Base-by-base conservation (phyloP, 1,140 invertebrate genomes). In the Bombus cullumanus region DNA sequence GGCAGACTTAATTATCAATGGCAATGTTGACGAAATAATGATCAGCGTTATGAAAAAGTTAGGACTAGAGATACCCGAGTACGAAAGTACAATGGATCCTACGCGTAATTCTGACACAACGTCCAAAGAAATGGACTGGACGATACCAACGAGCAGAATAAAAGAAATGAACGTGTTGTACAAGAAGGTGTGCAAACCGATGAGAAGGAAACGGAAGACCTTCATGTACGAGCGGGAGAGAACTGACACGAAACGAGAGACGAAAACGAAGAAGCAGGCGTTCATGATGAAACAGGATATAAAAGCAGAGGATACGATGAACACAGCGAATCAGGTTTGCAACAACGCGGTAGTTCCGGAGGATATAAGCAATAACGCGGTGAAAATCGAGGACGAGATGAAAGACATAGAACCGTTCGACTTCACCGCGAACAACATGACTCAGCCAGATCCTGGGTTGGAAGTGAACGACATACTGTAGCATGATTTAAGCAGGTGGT, bases 1-100 rank as follows among this genome's bases (percentile, higher is more conserved):
- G 95, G 98, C 98, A 47, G 97, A 99, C 94, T 95, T 99, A 74
- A 96, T 98, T 75, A 98, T 99, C 88, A 97, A 98, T 92, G 97
- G 97, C 57, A 99, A 98, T 95, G 98, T 99, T 12, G 98, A 99
- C 95, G 96, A 97, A 86, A 96, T 99, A 59, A 96, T 99, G 92
- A 95, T 96, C 81, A 96, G 96, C 91, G 95, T 99, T 3, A 97
- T 98, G 96, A 96, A 97, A 92, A 96, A 96, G 76, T 94, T 99
- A 47, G 96, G 96, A 41, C 85, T 98, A 10, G 96, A 97, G 89
- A 97, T 98, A 90, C 96, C 97, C 6, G 95, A 96, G 64, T 98
- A 98, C 92, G 95, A 96, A 73, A 93, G 95, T 41, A 92, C 96
- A 15, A 93, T 95, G 2, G 98, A 98, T 96, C 97, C 97, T 0